Conservation (phyloP, 2,797 vertebrate genomes). For the Liasis olivaceus region DNA sequence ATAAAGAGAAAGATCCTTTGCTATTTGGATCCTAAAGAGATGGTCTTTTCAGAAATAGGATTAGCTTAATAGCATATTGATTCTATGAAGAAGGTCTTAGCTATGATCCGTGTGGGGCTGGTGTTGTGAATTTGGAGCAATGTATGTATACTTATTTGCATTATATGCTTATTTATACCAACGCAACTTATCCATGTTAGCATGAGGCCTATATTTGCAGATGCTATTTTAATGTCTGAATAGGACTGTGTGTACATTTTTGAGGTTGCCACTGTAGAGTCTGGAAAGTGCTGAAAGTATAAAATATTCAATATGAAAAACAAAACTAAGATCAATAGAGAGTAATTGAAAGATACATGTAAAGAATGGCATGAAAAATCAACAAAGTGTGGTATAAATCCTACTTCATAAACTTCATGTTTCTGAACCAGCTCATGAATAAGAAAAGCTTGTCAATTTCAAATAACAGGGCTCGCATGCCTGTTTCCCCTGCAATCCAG, state of each 20-base stretch:
- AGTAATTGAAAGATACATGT: background rate
- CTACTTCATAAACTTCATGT: background rate
- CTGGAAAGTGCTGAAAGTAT: background rate
- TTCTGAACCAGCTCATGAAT: background rate
- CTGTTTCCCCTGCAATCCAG: background rate
- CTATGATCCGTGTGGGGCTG: background rate
- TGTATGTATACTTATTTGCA: background rate
- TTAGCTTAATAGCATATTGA: background rate
- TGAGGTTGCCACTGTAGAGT: background rate
- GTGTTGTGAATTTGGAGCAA: background rate
- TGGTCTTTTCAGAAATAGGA: background rate
- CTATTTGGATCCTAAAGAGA: background rate
- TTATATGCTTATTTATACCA: background rate
- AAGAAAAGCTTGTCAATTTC: background rate
- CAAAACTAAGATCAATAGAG: background rate
- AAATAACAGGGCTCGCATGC: background rate
- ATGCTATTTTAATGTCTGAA: background rate
- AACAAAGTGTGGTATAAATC: background rate
- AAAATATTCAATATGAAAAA: background rate
- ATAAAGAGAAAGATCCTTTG: background rate
- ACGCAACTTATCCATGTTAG: background rate
- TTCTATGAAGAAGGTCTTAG: background rate
- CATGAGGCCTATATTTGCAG: background rate
- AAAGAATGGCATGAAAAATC: background rate
- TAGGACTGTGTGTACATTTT: background rate